Conservation (phyloP, 2,888 invertebrate species). For the Acleris laterana region DNA sequence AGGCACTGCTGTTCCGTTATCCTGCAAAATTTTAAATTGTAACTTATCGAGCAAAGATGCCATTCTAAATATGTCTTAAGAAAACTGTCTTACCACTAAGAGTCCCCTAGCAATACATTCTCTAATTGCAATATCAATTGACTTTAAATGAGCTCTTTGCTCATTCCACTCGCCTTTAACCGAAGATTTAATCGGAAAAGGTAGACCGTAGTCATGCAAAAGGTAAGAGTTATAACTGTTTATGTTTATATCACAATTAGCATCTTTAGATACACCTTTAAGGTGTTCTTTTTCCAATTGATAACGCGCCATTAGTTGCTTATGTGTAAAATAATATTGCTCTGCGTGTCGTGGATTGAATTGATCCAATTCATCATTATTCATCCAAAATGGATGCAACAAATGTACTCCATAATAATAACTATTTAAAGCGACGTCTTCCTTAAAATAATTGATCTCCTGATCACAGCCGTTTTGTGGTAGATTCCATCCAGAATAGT, state of each 20-base stretch:
- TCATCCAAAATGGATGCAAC: slow-evolving; percentile 85
- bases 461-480: slow-evolving; percentile 73
- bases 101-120: slow-evolving; percentile 71
- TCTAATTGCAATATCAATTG: slow-evolving; percentile 68
- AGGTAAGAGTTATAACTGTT: slow-evolving; percentile 61
- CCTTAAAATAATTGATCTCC: slow-evolving; percentile 85
- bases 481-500: slow-evolving; percentile 82
- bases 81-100: slow-evolving; percentile 62
- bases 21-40: slow-evolving; percentile 49
- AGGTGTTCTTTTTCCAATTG: slow-evolving; percentile 66
- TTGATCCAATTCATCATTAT: slow-evolving; percentile 69
- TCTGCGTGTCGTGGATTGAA: slow-evolving; percentile 67
- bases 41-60: neutral
- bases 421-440: slow-evolving; percentile 85
- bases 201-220: slow-evolving; percentile 70
- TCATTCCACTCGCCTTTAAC: slow-evolving; percentile 54
- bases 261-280: slow-evolving; percentile 40
- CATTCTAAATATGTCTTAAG: too few relatives aligned
- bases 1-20: slow-evolving; percentile 62
- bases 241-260: slow-evolving; percentile 40
- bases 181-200: slow-evolving; percentile 65
- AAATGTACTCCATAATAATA: slow-evolving; percentile 84
- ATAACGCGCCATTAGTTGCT: slow-evolving; percentile 68
- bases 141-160: slow-evolving; percentile 59
- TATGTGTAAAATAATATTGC: slow-evolving; percentile 68